A percentile compares a stretch with the other conserved stretches of the same genome.
Conservation (phyloP, 2,797 vertebrate species). For the Varecia variegata region DNA sequence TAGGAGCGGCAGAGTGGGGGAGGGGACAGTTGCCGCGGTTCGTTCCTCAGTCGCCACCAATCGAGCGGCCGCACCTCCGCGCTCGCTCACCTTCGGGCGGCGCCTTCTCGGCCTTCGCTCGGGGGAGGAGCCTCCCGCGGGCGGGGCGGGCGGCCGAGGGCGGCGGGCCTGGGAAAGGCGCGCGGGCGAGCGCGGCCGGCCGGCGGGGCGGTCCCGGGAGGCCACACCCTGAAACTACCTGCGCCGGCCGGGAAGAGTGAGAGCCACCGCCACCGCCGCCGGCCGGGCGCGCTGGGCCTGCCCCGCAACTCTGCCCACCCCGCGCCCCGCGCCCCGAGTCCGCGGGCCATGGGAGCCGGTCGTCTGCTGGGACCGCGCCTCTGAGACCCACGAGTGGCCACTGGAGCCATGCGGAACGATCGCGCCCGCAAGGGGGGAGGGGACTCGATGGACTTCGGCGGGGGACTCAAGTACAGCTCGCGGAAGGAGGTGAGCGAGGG, state of each 20-base stretch:
- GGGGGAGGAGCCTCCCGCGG: not conserved
- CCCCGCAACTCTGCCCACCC: not conserved
- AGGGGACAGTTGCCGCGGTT: fast-evolving
- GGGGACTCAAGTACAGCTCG: constrained; percentile 78
- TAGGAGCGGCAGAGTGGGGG: fast-evolving
- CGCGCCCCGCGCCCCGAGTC: not conserved
- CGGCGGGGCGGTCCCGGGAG: constrained; percentile 11
- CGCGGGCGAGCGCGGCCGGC: not conserved
- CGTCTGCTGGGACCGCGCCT: not conserved
- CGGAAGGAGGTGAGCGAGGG: constrained; percentile 71
- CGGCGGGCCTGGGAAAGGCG: constrained; percentile 45
- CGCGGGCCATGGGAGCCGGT: constrained; percentile 50
- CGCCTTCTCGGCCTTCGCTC: fast-evolving
- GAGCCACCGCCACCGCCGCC: not conserved
- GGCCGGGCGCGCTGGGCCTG: not conserved
- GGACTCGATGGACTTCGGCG: constrained; percentile 13
- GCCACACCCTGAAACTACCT: constrained; percentile 81
- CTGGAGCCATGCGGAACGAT: constrained; percentile 64
- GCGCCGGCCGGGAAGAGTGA: constrained; percentile 32
- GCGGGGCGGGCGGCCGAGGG: not conserved
- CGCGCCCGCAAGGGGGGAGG: not conserved
- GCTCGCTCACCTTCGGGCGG: fast-evolving
- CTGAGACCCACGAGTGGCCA: not conserved
- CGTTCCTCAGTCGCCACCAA: fast-evolving
- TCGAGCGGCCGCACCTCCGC: fast-evolving